Evolutionary conservation across 2,888 invertebrate genomes (phyloP), one percentile per base, ranked within the genome.

Genomic region (Melitaea athalia): DNA sequence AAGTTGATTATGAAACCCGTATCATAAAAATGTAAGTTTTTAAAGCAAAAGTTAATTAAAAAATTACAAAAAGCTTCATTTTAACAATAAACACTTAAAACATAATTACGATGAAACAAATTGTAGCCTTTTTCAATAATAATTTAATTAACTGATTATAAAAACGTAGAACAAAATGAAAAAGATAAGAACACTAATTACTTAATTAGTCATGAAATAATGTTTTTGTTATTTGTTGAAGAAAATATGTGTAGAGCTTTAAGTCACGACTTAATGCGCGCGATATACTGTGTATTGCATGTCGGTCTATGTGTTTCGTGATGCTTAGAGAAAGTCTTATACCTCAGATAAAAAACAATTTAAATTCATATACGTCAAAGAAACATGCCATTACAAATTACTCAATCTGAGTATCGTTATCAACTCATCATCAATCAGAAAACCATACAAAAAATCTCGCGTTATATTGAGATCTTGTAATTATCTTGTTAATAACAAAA

Each of bases 1-100:
- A 62, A 72, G 64, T 64, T 45, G 15, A 62, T 62, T 15, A 50
- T 47, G 10, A 50, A 65, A 43, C 76, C 76, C 78, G 75, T 78
- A 78, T 74, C 72, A 63, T 69, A 70, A 74, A 78, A 78, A 42
- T 45, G 3, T 45, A 38, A 38, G 38, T 42, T 43, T n/a, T 14
- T 4, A 47, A 14, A 49, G n/a, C 5, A n/a, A 49, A 49, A 49
- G 14, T 49, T n/a, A 49, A 49, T 49, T 49, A 49, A 14, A 49
- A 49, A 49, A 12, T 4, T 45, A 14, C 45, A 45, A 45, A 11
- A 5, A 45, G 11, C 5, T 45, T 14, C 8, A 14, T 45, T 14
- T 45, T 11, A 14, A 45, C 14, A 45, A 11, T 45, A 14, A 7
- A 14, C 43, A 43, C 11, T 43, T 11, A 45, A 14, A 5, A 45